These are phyloP conservation scores for Glossophaga mutica DNA, from an alignment of 2,797 vertebrate genomes.

Conservation along the genomic window DNA sequence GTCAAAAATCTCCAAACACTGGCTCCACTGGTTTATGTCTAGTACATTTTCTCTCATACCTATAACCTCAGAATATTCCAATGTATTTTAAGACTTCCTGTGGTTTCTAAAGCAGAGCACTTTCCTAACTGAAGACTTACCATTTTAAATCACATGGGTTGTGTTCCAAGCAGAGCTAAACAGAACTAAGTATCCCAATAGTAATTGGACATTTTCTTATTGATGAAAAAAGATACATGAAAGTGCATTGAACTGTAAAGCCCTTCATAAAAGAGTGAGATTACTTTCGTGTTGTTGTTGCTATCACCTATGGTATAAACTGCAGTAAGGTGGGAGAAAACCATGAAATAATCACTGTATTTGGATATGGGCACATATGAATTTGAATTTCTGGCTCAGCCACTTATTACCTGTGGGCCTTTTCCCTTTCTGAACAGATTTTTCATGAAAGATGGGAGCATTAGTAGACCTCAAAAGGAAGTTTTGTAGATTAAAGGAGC, in stretches of 20 bases:
- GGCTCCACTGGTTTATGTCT: constrained; percentile 17
- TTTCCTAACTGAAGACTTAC: constrained; percentile 43
- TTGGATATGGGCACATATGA: not conserved
- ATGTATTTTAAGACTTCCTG: constrained; percentile 58
- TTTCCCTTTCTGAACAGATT: not conserved
- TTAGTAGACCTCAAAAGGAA: constrained; percentile 28
- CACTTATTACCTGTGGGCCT: not conserved
- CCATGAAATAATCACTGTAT: not conserved
- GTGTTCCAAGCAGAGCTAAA: constrained; percentile 42
- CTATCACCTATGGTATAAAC: not conserved
- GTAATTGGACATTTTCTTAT: constrained; percentile 36
- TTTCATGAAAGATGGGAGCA: constrained; percentile 4
- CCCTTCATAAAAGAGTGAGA: constrained; percentile 17
- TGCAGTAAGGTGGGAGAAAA: not conserved
- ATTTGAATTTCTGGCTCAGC: constrained; percentile 28
- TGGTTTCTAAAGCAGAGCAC: constrained; percentile 46
- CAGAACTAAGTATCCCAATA: not conserved
- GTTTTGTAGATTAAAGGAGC: not conserved
- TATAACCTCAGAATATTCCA: constrained; percentile 37
- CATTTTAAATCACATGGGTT: constrained; percentile 36
- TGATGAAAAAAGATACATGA: not conserved
- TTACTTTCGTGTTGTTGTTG: not conserved
- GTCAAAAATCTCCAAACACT: constrained; percentile 28
- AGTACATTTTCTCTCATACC: constrained; percentile 44
- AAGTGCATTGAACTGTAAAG: not conserved